Base-by-base conservation (phyloP, 2,113 vertebrate genomes). In the Engystomops pustulosus region DNA sequence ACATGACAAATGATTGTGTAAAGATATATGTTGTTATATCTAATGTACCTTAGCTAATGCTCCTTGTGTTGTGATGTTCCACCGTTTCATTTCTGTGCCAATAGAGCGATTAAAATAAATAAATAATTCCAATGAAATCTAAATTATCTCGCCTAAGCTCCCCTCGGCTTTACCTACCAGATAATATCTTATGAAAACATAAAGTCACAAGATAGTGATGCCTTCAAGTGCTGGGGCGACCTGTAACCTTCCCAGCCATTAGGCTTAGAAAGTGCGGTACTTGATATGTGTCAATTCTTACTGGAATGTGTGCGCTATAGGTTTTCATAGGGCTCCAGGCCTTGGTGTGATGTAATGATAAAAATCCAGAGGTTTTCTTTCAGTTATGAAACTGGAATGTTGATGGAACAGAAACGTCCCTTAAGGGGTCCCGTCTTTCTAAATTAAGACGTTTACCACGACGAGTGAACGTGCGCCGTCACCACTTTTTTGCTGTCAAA, bases 181-280 rank as follows among this genome's bases (percentile, higher is more conserved):
- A 78, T 78, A 78, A 41, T 7, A 78, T 60, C 75, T 78, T 55
- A 3, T 23, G 6, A 38, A 78, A 78, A 78, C 51, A 60, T 23
- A 23, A 72, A 30, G 23, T 74, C 7, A 27, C 15, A 38, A 77
- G 49, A 78, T 58, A 20, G 34, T 60, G 75, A 78, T 55, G 30
- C 20, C 14, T 60, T 41, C 70, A 74, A 74, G 41, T 49, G 53
- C 75, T 60, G 51, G 75, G 32, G 25, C 17, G 51, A 78, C 53
- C 53, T 41, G 34, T 78, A 41, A 78, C 75, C 75, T 41, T 55
- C 23, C 3, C 32, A 58, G 38, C 45, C 58, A n/a, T 62, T 45
- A 36, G 25, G 32, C 67, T 67, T 20, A 47, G 25, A 44, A 62
- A 65, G 27, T 27, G 14, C 67, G 41, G 38, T 11, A 67, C 25